Evolutionary conservation across 2,888 invertebrate genomes (phyloP), one percentile per base, ranked within the genome.

Genomic region (Unio pictorum): DNA sequence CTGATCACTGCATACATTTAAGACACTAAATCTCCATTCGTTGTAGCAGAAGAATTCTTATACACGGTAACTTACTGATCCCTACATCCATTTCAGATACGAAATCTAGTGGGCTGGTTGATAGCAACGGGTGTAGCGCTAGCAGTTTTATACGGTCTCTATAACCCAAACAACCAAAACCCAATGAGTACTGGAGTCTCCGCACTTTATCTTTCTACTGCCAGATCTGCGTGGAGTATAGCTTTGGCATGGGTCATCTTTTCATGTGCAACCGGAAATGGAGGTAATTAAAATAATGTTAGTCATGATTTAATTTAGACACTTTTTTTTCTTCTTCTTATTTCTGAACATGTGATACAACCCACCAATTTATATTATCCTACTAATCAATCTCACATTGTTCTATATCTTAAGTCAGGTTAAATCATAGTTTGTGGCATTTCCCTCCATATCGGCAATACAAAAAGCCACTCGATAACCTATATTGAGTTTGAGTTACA

Each of bases 231-330:
- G 18, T 93, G 92, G 92, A 89, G 90, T 1, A 66, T 90, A 5
- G 90, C 90, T 5, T 77, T 92, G 17, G 87, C 87, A 57, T 92
- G 92, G 92, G 89, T 92, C 8, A 90, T 92, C 64, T 91, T 91
- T 81, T 90, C 91, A 59, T 92, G 92, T 75, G 86, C 89, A 28
- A 87, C 90, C 63, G 92, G 92, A 54, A 88, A 91, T 79, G 92
- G 92, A 85, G 91, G 89, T 90, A 79, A 66, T 76, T 45, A 45
- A 28, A 18, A 7, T 4, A 26, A n/a, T 6, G 18, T 6, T 54
- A 54, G 30, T 5, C 60, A 23, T 64, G n/a, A 61, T 45, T 45
- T 45, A 45, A 45, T 45, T 45, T 45, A 45, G 11, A 45, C 45
- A 45, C 8, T 3, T 3, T 5, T 45, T 0, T 45, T 45, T 23